Evolutionary conservation across 2,888 invertebrate genomes (phyloP), one percentile per base, ranked within the genome.

Genomic region (Cybosia mesomella): DNA sequence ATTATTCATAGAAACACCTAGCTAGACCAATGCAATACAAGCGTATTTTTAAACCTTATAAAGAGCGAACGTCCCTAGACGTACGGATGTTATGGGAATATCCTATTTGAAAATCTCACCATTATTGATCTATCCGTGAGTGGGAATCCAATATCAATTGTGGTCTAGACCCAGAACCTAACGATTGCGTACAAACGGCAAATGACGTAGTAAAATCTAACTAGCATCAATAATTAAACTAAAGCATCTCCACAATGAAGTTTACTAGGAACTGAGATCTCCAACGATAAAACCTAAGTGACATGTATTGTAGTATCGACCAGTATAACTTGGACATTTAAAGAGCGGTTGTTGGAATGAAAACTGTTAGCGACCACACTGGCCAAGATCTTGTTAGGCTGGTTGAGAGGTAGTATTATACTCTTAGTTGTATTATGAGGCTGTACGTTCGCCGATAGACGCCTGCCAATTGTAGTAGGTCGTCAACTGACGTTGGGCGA

Each of bases 231-330:
- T 32, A 36, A 49, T 62, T 49, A 49, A 67, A 62, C 7, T n/a
- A 54, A 32, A 43, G 15, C 58, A 53, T 34, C 18, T 32, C 15
- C 13, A 36, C 63, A 10, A 21, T 58, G 53, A 67, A 64, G 49
- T 62, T 58, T 53, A 59, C 58, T 59, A 64, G 68, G 55, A 71
- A 28, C 60, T 32, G 34, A 66, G 73, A 77, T 79, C 67, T 55
- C 53, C 24, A 18, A 9, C 58, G 80, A 79, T 76, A 75, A 70
- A 75, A 69, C 63, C 53, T 15, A 28, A 49, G 55, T 77, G 79
- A 76, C 80, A 63, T 62, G 67, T 54, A 76, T 80, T 80, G 79
- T 77, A 39, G 32, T 0, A 13, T 0, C 22, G 5, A 49, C 75
- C 67, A 71, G 60, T 57, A 39, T 69, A 71, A 59, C 57, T 28